Evolutionary conservation across 2,113 vertebrate species (phyloP).

Genomic region (Panthera uncia): DNA sequence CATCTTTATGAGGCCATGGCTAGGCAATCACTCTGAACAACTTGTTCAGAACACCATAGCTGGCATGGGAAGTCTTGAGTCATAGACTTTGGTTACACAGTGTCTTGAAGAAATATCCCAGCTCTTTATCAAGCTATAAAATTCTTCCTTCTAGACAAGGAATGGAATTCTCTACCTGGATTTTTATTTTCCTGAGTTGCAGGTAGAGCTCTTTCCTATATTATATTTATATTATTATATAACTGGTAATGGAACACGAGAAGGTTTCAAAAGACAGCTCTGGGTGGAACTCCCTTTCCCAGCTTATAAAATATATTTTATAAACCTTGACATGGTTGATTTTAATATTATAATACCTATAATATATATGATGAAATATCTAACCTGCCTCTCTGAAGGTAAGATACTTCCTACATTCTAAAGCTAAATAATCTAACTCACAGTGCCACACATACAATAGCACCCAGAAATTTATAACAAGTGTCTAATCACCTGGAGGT

Average conservation of each 20-base stretch:
- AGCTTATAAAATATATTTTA: not conserved
- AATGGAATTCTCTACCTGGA: conserved; percentile 58
- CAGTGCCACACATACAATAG: conserved; percentile 54
- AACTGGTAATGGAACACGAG: conserved; percentile 16
- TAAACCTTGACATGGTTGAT: not conserved
- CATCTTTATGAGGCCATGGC: conserved; percentile 60
- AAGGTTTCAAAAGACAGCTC: not conserved
- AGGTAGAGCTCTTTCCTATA: not conserved
- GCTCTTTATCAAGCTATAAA: conserved; percentile 52
- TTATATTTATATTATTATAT: conserved; percentile 42
- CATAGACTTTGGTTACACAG: conserved; percentile 59
- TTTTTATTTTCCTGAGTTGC: conserved; percentile 53
- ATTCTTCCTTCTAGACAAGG: conserved; percentile 38
- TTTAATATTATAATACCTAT: conserved; percentile 41
- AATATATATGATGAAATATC: conserved; percentile 53
- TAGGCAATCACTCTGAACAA: conserved; percentile 46
- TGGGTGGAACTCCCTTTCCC: not conserved
- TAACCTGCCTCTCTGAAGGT: conserved; percentile 36
- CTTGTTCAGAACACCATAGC: not conserved
- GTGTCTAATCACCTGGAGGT: conserved; percentile 49
- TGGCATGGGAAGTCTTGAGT: conserved; percentile 53
- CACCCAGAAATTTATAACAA: conserved; percentile 61
- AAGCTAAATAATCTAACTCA: conserved; percentile 50
- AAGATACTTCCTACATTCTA: conserved; percentile 66
- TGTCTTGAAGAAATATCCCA: conserved; percentile 59